These are phyloP conservation scores for Ranitomeya imitator DNA, from an alignment of 2,113 vertebrate genomes.

Conservation along the genomic window DNA sequence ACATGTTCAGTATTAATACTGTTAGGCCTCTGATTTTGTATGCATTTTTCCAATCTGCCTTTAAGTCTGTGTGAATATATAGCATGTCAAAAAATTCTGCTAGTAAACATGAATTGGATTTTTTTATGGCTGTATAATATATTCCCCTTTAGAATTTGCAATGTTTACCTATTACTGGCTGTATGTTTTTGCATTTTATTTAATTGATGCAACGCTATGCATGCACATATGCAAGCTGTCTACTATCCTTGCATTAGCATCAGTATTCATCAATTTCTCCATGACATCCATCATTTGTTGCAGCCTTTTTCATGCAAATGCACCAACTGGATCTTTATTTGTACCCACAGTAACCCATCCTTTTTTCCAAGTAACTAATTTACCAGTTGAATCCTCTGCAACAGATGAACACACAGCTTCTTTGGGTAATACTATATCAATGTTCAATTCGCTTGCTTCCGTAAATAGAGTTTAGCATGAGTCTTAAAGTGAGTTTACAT, in stretches of 20 bases:
- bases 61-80: not conserved
- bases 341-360: constrained; percentile 43
- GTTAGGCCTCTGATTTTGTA: not conserved
- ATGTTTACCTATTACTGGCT: not conserved
- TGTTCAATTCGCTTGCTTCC: not conserved
- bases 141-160: not conserved
- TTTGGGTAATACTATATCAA: constrained; percentile 22
- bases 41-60: not conserved
- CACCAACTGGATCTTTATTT: constrained; percentile 10
- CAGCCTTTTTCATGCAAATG: not conserved
- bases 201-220: not conserved
- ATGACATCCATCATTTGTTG: not conserved
- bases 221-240: not conserved
- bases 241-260: not conserved
- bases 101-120: not conserved
- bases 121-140: not conserved
- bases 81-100: not conserved
- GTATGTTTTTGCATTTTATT: not conserved
- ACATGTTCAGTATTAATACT: not conserved
- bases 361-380: constrained; percentile 33
- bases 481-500: not conserved
- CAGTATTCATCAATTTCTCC: not conserved
- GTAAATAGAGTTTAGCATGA: not conserved
- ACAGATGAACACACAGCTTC: constrained; percentile 13
- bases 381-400: constrained; percentile 25